Percentiles rank a stretch among this genome's conserved stretches.
Conservation (phyloP, 2,113 vertebrate species). For the Platysternon megacephalum region DNA sequence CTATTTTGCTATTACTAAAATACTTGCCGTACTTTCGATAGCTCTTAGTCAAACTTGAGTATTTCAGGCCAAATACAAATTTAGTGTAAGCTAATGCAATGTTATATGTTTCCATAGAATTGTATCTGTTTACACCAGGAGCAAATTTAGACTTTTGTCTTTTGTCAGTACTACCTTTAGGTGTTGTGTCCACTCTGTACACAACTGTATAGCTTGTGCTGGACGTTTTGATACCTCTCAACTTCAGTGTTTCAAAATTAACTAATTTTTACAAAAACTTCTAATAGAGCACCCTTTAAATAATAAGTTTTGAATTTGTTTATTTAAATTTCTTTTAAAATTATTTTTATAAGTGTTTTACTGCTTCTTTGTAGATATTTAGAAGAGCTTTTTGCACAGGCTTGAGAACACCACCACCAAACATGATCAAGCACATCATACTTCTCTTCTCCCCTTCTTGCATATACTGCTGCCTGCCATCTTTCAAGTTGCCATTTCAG, state of each 20-base stretch:
- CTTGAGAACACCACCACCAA: not conserved
- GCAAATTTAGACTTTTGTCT: too few species aligned
- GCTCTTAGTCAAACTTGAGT: not conserved
- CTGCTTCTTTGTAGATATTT: not conserved
- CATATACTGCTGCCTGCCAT: not conserved
- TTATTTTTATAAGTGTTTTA: not conserved
- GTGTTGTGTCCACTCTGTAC: too few species aligned
- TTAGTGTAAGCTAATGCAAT: too few species aligned
- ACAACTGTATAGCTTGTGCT: not conserved
- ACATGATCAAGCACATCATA: not conserved
- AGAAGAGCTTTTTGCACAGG: not conserved
- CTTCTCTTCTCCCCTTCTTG: not conserved
- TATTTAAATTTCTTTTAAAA: not conserved
- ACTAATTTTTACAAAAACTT: too few species aligned
- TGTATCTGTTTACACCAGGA: not conserved
- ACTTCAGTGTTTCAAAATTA: too few species aligned
- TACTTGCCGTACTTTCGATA: accelerated
- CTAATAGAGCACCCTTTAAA: not conserved
- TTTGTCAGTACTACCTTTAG: not conserved
- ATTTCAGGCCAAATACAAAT: not conserved
- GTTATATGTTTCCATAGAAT: not conserved
- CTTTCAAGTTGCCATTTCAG: not conserved
- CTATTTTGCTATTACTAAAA: not conserved
- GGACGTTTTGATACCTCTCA: too few species aligned
- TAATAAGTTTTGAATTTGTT: not conserved